Conservation (phyloP, 1,140 invertebrate genomes). For the Proctacanthus coquilletti region DNA sequence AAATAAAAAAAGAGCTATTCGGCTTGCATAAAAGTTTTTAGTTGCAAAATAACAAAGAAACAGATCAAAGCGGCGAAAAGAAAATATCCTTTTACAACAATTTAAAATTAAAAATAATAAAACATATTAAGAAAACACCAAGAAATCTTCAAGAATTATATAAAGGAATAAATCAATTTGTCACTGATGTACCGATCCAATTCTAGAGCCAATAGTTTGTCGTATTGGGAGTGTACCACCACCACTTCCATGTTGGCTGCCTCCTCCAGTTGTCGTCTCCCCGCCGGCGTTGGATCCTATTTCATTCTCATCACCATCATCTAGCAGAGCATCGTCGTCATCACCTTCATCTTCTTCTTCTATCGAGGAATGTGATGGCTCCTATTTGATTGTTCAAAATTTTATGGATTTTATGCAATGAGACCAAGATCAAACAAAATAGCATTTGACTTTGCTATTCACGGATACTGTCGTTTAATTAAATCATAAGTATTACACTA, state of each 20-base stretch:
- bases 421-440: too few species aligned
- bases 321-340: constrained; percentile 1
- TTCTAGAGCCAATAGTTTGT: background rate
- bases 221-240: constrained; percentile 6
- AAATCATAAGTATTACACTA: too few species aligned
- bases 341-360: constrained; percentile 7
- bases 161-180: background rate
- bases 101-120: constrained; percentile 3
- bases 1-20: too few species aligned
- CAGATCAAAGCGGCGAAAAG: too few species aligned
- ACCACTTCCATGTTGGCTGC: background rate
- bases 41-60: too few species aligned
- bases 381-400: too few species aligned
- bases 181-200: constrained; percentile 3
- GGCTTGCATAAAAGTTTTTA: too few species aligned
- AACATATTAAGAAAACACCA: background rate
- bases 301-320: background rate
- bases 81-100: constrained; percentile 1
- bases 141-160: background rate
- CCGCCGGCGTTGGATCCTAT: constrained; percentile 1
- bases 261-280: background rate
- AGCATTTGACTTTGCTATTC: too few species aligned
- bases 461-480: too few species aligned
- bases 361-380: constrained; percentile 7
- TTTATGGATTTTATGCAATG: too few species aligned